Evolutionary conservation across 2,888 invertebrate species (phyloP).

Genomic region (Drosophila colorata): DNA sequence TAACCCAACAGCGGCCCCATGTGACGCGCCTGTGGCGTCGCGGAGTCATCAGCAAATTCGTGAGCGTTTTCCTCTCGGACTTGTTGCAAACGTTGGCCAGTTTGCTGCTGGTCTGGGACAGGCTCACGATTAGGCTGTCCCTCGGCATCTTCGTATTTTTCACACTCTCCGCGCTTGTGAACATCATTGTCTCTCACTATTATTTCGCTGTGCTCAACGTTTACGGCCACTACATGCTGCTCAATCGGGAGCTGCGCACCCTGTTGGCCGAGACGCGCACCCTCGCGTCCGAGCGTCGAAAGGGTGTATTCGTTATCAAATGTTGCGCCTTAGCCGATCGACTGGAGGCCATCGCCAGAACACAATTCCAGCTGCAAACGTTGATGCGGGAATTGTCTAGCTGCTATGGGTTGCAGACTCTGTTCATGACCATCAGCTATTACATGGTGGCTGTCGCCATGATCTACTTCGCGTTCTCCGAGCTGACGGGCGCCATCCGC

Average conservation of each 20-base stretch:
- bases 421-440: conserved; percentile 5
- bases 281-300: conserved; percentile 24
- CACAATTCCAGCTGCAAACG: conserved; percentile 27
- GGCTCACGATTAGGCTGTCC: neutral
- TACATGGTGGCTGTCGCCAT: conserved; percentile 25
- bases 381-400: conserved; percentile 2
- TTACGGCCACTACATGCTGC: conserved; percentile 41
- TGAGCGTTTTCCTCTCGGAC: conserved; percentile 14
- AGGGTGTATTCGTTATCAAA: conserved; percentile 28
- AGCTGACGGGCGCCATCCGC: neutral
- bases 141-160: conserved; percentile 5
- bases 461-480: conserved; percentile 17
- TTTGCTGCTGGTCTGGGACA: neutral
- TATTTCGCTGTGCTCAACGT: conserved; percentile 43
- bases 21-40: conserved; percentile 33
- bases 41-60: conserved; percentile 33
- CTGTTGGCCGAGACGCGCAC: conserved; percentile 14
- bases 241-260: conserved; percentile 42
- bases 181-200: conserved; percentile 38
- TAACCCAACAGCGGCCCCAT: conserved; percentile 31
- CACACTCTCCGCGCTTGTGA: conserved; percentile 24
- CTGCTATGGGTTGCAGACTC: conserved; percentile 22
- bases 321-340: conserved; percentile 53
- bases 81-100: neutral
- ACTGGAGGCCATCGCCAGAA: conserved; percentile 39